A percentile compares a stretch with the other conserved stretches of the same genome.
Conservation (phyloP, 2,797 vertebrate species). For the Pteronotus mesoamericanus region DNA sequence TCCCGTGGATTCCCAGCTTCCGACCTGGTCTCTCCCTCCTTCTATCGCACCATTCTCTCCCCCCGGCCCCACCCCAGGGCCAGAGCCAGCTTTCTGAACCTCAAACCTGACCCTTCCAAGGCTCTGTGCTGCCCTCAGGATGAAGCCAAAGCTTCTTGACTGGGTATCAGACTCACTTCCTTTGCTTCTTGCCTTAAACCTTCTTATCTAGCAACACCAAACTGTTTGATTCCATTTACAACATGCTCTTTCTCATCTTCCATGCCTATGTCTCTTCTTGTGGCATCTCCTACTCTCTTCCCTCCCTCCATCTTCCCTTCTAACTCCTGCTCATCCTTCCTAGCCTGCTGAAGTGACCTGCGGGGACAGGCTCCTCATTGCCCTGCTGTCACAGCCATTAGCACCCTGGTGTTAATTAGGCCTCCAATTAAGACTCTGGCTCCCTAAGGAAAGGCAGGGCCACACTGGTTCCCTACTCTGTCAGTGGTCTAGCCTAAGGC, state of each 20-base stretch:
- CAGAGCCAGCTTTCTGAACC: not conserved
- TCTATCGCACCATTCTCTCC: not conserved
- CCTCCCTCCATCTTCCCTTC: not conserved
- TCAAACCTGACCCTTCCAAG: not conserved
- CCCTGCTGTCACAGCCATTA: not conserved
- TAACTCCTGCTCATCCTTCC: not conserved
- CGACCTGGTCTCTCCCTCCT: not conserved
- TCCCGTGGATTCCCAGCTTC: not conserved
- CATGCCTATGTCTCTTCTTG: not conserved
- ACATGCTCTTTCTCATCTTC: not conserved
- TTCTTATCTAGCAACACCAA: not conserved
- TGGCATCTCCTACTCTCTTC: not conserved
- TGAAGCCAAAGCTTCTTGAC: not conserved
- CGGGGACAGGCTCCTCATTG: accelerated
- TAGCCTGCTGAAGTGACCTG: not conserved
- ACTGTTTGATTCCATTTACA: not conserved
- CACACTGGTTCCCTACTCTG: not conserved
- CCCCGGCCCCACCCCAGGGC: too few species aligned
- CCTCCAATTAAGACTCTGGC: not conserved
- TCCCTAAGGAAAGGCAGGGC: not conserved
- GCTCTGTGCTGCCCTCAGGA: not conserved
- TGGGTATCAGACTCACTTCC: not conserved
- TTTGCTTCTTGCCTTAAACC: not conserved
- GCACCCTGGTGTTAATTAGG: not conserved
- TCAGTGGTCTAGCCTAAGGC: not conserved